These are phyloP conservation scores for Coracopsis vasa DNA, from an alignment of 2,113 vertebrate genomes.

Conservation along the genomic window DNA sequence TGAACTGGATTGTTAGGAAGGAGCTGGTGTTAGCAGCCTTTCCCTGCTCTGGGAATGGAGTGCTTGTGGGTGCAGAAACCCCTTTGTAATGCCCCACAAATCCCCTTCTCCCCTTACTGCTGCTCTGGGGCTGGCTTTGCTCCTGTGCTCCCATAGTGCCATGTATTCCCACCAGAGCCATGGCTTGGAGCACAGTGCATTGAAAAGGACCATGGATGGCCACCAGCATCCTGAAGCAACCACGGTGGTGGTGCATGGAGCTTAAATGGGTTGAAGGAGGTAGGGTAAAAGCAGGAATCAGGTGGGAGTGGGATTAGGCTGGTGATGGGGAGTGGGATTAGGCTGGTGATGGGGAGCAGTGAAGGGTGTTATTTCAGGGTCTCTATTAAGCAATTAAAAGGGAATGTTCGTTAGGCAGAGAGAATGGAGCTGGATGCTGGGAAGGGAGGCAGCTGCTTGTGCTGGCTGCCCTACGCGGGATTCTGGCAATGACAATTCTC, in stretches of 20 bases:
- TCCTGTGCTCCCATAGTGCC: rapidly evolving
- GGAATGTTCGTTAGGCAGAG: not conserved
- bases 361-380: not conserved
- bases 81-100: not conserved
- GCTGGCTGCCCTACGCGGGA: conserved; percentile 30
- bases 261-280: not conserved
- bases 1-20: not conserved
- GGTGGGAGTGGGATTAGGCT: not conserved
- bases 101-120: not conserved
- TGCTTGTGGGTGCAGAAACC: not conserved
- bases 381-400: not conserved
- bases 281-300: not conserved
- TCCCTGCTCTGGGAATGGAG: not conserved
- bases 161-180: rapidly evolving
- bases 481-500: conserved; percentile 27
- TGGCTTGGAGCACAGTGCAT: rapidly evolving
- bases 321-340: too few relatives aligned
- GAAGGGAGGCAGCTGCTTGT: not conserved
- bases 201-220: not conserved
- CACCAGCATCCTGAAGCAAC: not conserved
- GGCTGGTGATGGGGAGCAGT: not conserved
- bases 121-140: not conserved
- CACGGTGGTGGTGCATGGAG: not conserved
- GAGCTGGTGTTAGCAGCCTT: not conserved
- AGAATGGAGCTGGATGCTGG: not conserved